phyloP scores from a whole-genome alignment of 2,888 invertebrate species.

The Magallana nippona region DNA sequence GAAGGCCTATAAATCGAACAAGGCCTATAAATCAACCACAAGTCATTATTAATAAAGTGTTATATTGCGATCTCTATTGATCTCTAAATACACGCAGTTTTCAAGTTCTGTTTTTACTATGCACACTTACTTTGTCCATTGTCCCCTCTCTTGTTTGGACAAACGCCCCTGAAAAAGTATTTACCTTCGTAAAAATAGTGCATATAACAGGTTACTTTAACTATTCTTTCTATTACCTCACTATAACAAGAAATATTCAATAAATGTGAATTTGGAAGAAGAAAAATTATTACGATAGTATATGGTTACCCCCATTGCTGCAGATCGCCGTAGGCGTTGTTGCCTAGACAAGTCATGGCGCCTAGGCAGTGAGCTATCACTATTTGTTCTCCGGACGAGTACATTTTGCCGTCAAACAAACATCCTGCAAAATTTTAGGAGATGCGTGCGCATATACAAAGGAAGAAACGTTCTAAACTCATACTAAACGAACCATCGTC shows the following conservation, averaged over 20 bases:
- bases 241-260: not conserved
- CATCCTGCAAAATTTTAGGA: constrained; percentile 47
- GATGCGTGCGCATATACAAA: too few species aligned
- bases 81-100: too few species aligned
- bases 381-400: constrained; percentile 50
- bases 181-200: too few species aligned
- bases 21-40: too few species aligned
- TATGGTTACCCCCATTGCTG: constrained; percentile 51
- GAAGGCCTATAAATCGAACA: too few species aligned
- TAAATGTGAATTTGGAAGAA: not conserved
- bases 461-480: too few species aligned
- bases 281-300: not conserved
- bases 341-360: constrained; percentile 56
- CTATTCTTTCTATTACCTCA: too few species aligned
- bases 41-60: too few species aligned
- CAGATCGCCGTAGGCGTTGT: constrained; percentile 52
- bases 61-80: too few species aligned
- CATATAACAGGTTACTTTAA: too few species aligned
- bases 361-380: constrained; percentile 54
- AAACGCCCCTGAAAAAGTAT: constrained; percentile 51
- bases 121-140: constrained; percentile 56
- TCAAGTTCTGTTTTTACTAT: too few species aligned
- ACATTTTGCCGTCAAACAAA: constrained; percentile 52
- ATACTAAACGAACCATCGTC: too few species aligned
- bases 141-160: constrained; percentile 50